Percentiles rank a stretch among this genome's conserved stretches.
phyloP scores from a whole-genome alignment of 2,113 vertebrate species.

The Pithys albifrons region DNA sequence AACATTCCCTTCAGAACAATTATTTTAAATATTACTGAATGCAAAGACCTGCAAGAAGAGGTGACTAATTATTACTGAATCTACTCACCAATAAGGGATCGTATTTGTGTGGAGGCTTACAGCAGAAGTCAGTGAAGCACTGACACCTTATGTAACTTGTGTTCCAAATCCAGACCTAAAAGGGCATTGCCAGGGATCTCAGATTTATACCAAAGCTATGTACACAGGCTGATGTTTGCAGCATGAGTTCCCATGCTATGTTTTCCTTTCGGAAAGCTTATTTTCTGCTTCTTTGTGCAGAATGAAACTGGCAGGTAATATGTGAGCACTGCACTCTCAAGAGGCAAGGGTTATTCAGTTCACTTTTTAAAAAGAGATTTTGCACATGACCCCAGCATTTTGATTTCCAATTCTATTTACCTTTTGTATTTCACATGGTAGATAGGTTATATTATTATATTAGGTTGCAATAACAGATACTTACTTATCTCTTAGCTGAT shows the following conservation, averaged over 20 bases:
- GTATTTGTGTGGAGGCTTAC: background rate
- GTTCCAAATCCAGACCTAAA: background rate
- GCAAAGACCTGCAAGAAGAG: background rate
- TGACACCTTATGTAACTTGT: background rate
- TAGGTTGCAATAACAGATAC: background rate
- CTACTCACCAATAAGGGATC: background rate
- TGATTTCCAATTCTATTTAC: background rate
- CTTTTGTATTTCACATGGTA: background rate
- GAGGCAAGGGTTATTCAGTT: background rate
- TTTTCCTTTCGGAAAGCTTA: background rate
- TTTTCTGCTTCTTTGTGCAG: background rate
- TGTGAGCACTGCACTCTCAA: background rate
- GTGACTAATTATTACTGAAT: background rate
- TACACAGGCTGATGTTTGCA: background rate
- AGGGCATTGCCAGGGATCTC: accelerated
- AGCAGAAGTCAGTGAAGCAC: background rate
- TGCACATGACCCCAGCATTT: background rate
- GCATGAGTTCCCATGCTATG: background rate
- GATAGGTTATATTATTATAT: background rate
- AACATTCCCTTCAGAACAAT: background rate
- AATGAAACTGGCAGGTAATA: background rate
- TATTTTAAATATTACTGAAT: background rate
- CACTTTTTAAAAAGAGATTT: background rate
- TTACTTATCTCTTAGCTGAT: conserved; percentile 96
- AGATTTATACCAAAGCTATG: background rate